Conservation (phyloP, 2,113 vertebrate genomes). For the Pristiophorus japonicus region DNA sequence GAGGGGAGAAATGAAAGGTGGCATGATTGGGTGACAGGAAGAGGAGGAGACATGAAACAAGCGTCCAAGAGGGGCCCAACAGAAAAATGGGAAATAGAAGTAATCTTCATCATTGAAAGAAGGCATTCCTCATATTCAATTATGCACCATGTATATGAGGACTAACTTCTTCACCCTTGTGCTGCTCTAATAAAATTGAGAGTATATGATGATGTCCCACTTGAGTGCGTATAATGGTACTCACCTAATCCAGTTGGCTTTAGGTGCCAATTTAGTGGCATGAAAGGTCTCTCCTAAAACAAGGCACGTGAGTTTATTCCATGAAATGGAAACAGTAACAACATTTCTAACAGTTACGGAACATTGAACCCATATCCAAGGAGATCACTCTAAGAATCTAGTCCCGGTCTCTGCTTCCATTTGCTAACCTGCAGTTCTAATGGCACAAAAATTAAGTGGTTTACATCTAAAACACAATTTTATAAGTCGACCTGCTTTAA, state of each 20-base stretch:
- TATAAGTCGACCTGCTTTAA: not conserved
- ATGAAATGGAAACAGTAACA: not conserved
- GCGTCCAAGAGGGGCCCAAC: not conserved
- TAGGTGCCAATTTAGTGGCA: not conserved
- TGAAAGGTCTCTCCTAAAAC: not conserved
- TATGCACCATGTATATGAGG: not conserved
- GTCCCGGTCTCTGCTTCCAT: constrained; percentile 5
- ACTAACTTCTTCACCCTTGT: not conserved
- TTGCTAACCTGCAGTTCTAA: not conserved
- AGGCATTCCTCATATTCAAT: not conserved
- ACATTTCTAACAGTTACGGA: not conserved
- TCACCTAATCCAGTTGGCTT: not conserved
- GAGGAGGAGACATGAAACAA: not conserved
- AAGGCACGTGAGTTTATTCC: constrained; percentile 5
- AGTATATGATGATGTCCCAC: not conserved
- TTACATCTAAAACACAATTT: not conserved
- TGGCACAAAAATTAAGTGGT: constrained; percentile 25
- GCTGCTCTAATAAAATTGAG: not conserved
- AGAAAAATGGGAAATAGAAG: not conserved
- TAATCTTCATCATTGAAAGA: not conserved
- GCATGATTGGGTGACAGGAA: not conserved
- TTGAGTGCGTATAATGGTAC: not conserved
- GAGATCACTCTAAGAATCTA: not conserved
- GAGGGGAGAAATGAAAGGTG: not conserved
- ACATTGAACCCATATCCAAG: not conserved